phyloP scores from a whole-genome alignment of 2,113 vertebrate genomes.

The Embiotoca jacksoni region DNA sequence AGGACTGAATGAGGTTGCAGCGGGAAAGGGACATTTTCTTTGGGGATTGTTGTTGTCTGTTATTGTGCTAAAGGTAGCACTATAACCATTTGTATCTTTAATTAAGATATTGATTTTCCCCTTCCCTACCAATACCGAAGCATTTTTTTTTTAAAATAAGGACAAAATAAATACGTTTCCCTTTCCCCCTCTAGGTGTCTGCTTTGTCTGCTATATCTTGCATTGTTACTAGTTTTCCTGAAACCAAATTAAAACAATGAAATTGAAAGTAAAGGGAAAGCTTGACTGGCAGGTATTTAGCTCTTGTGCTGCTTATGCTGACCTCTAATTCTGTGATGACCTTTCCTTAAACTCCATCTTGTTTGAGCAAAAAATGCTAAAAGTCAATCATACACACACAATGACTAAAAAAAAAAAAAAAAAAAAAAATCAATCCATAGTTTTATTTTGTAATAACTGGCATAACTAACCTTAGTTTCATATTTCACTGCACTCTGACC shows the following conservation, averaged over 20 bases:
- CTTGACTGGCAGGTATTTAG: background rate
- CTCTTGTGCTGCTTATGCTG: slow-evolving; percentile 19
- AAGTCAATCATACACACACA: background rate
- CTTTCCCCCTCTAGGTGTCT: background rate
- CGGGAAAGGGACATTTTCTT: background rate
- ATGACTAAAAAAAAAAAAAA: too few relatives aligned
- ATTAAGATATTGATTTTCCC: background rate
- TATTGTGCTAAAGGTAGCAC: background rate
- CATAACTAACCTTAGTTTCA: too few relatives aligned
- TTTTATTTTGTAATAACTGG: too few relatives aligned
- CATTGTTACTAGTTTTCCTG: background rate
- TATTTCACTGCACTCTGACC: too few relatives aligned
- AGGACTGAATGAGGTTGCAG: background rate
- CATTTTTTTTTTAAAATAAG: background rate
- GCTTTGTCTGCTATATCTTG: background rate
- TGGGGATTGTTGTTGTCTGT: background rate
- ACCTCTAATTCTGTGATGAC: slow-evolving; percentile 23
- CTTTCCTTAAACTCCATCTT: slow-evolving; percentile 24
- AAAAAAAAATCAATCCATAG: too few relatives aligned
- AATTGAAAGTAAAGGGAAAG: slow-evolving; percentile 2
- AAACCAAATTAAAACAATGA: slow-evolving; percentile 1
- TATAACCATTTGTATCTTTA: slow-evolving; percentile 9
- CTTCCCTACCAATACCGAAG: background rate
- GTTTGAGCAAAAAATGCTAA: background rate
- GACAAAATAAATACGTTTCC: background rate